phyloP scores from a whole-genome alignment of 2,113 vertebrate species.

The Larimichthys crocea region DNA sequence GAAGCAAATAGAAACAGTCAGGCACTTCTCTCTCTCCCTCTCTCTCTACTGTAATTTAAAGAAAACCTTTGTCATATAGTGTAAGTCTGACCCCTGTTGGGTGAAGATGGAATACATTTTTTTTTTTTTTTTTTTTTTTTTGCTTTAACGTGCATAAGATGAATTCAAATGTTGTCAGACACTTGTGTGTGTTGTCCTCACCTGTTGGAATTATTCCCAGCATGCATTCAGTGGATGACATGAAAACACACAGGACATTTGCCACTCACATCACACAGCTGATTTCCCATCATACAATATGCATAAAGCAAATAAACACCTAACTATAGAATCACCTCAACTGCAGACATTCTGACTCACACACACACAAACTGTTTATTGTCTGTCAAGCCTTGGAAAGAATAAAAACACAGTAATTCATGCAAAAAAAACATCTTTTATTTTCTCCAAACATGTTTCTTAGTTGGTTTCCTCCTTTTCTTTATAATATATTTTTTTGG shows the following conservation, averaged over 20 bases:
- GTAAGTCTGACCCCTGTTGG: slow-evolving; percentile 65
- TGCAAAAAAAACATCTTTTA: background rate
- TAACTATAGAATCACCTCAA: background rate
- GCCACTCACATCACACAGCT: background rate
- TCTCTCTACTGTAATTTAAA: background rate
- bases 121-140: background rate
- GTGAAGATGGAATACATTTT: background rate
- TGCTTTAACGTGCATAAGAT: background rate
- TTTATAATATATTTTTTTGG: slow-evolving; percentile 4
- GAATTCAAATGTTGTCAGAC: background rate
- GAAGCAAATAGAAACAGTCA: slow-evolving; percentile 34
- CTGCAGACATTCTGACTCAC: background rate
- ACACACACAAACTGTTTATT: too few relatives aligned
- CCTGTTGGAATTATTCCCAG: background rate
- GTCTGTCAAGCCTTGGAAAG: background rate
- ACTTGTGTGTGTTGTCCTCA: background rate
- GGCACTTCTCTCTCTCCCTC: background rate
- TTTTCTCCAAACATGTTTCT: slow-evolving; percentile 14
- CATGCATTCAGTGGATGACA: background rate
- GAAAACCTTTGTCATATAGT: slow-evolving; percentile 16
- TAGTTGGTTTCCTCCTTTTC: background rate
- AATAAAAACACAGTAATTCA: slow-evolving; percentile 13
- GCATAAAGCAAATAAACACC: too few relatives aligned
- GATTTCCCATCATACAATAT: background rate
- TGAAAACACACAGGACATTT: background rate